phyloP scores from a whole-genome alignment of 2,797 vertebrate species.

The Sylvia borin region DNA sequence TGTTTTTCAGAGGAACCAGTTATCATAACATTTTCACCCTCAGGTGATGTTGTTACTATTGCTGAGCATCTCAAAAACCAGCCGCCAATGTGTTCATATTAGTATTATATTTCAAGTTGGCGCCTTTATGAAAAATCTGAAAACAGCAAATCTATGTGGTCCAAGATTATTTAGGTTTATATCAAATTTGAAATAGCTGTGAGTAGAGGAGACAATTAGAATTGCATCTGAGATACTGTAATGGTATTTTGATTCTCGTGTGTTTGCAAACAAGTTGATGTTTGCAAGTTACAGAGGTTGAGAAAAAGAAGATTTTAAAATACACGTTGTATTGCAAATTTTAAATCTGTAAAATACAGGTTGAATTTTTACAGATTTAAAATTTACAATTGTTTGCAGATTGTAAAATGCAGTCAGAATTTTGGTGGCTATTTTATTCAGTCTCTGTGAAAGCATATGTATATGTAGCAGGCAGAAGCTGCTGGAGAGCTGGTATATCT shows the following conservation, averaged over 20 bases:
- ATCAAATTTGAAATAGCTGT: neutral
- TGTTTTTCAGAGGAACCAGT: neutral
- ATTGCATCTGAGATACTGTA: neutral
- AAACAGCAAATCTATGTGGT: neutral
- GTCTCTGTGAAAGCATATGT: neutral
- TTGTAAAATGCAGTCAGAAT: neutral
- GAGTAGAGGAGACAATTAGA: neutral
- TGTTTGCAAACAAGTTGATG: neutral
- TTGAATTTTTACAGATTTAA: neutral
- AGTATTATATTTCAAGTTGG: neutral
- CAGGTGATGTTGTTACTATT: neutral
- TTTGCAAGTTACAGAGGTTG: neutral
- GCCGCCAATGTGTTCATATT: neutral
- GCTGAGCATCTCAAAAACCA: neutral
- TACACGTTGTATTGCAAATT: neutral
- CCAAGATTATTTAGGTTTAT: neutral
- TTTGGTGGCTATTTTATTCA: neutral
- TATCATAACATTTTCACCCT: neutral
- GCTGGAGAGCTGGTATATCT: neutral
- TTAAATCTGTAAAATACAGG: neutral
- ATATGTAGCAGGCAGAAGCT: neutral
- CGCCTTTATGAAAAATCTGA: neutral
- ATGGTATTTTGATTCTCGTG: neutral
- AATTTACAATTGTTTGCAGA: neutral
- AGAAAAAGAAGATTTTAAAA: neutral